These are phyloP conservation scores for Formica selysi DNA, from an alignment of 1,140 invertebrate species.

Conservation along the genomic window DNA sequence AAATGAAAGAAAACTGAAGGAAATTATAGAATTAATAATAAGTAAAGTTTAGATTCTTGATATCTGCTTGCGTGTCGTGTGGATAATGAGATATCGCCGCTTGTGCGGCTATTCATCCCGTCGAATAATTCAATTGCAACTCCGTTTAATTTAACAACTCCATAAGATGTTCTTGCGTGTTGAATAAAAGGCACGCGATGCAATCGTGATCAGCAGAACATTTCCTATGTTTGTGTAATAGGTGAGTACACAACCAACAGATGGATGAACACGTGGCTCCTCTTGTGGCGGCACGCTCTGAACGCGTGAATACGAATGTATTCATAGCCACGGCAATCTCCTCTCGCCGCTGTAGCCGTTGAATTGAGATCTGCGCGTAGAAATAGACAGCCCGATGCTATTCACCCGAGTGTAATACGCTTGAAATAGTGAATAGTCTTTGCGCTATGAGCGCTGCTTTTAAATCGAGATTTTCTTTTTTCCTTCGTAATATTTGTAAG, in stretches of 20 bases:
- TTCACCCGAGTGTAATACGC: conserved; percentile 42
- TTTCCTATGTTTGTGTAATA: conserved; percentile 17
- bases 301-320: conserved; percentile 52
- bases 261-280: conserved; percentile 45
- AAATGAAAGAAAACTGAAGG: not conserved
- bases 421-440: conserved; percentile 43
- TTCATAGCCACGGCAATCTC: conserved; percentile 32
- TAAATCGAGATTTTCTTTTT: not conserved
- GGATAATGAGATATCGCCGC: not conserved
- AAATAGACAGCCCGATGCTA: conserved; percentile 51
- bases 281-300: conserved; percentile 53
- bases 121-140: conserved; percentile 16
- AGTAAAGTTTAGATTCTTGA: not conserved
- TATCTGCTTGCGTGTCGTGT: not conserved
- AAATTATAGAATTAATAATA: too few relatives aligned
- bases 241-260: conserved; percentile 33
- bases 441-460: not conserved
- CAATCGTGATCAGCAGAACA: conserved; percentile 23
- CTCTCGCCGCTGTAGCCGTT: not conserved
- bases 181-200: conserved; percentile 37
- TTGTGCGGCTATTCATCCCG: not conserved
- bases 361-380: conserved; percentile 33
- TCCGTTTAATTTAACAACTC: conserved; percentile 23
- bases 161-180: not conserved
- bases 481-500: not conserved